Evolutionary conservation across 2,888 invertebrate genomes (phyloP), one percentile per base, ranked within the genome.

Genomic region (Leptinotarsa peninsularis): DNA sequence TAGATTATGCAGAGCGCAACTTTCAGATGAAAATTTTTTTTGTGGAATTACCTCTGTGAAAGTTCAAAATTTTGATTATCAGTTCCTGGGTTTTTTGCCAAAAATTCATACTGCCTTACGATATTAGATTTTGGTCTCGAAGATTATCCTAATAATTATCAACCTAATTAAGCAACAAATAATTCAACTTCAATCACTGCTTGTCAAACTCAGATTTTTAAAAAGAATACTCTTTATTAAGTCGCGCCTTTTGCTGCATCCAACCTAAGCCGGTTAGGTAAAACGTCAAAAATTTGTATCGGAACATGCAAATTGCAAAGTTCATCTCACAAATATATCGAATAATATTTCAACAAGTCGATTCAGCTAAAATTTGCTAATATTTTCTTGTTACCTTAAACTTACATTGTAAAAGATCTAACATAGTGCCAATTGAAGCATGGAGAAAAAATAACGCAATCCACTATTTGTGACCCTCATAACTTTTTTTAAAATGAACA

Each of bases 261-360:
- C 71, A 50, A 71, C 73, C 66, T 73, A 76, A 76, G 15, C 76
- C 76, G 54, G 73, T 76, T 73, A 76, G 66, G 76, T 18, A 17
- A n/a, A 17, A 58, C 70, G 52, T 60, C 21, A 56, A 27, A 63
- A 23, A 69, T 21, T 23, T 68, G 60, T 54, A 68, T 66, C 18
- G 56, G 49, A 75, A 73, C 23, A 73, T 52, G 54, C 5, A 76
- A 67, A 58, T 56, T 18, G 49, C 56, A 71, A 74, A 68, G 68
- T 63, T 71, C 50, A 50, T 33, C 49, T 66, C 69, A 67, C 49
- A 49, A 49, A 67, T 73, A 33, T 70, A 70, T 75, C 58, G 56
- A 71, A 66, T 66, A 50, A 70, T 72, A 73, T 70, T 67, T 71
- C 71, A 73, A 76, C 76, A 76, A 73, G 67, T 72, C 63, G 70